Conservation (phyloP, 2,888 invertebrate genomes). For the Hemicrepidius hirtus region DNA sequence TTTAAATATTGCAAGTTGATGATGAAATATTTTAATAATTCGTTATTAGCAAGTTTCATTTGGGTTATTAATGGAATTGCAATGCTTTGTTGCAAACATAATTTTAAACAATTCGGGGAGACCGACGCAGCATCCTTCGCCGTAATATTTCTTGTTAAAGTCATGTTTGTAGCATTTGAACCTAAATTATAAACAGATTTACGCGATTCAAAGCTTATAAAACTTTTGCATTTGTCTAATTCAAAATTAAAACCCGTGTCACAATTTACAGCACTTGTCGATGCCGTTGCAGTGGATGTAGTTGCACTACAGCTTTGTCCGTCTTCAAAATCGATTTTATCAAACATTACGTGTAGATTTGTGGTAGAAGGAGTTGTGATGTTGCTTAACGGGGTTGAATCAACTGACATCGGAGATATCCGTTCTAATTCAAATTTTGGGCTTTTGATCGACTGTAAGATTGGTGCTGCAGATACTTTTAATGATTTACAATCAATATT, state of each 20-base stretch:
- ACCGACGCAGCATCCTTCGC: conserved; percentile 70
- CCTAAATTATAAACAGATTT: conserved; percentile 72
- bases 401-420: conserved; percentile 68
- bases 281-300: neutral
- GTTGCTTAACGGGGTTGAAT: conserved; percentile 66
- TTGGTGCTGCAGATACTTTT: conserved; percentile 13
- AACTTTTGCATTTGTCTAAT: conserved; percentile 24
- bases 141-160: conserved; percentile 63
- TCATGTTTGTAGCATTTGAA: conserved; percentile 71
- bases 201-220: conserved; percentile 54
- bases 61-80: conserved; percentile 81
- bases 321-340: conserved; percentile 39
- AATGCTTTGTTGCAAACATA: conserved; percentile 71
- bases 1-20: conserved; percentile 80
- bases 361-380: conserved; percentile 56
- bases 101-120: conserved; percentile 63
- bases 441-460: conserved; percentile 49
- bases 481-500: conserved; percentile 17
- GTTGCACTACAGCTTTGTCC: neutral
- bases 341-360: conserved; percentile 33
- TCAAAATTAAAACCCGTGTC: conserved; percentile 73
- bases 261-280: conserved; percentile 63
- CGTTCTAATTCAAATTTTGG: conserved; percentile 60
- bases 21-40: conserved; percentile 82
- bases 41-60: conserved; percentile 81